phyloP scores from a whole-genome alignment of 2,113 vertebrate genomes.

The Ictalurus furcatus region DNA sequence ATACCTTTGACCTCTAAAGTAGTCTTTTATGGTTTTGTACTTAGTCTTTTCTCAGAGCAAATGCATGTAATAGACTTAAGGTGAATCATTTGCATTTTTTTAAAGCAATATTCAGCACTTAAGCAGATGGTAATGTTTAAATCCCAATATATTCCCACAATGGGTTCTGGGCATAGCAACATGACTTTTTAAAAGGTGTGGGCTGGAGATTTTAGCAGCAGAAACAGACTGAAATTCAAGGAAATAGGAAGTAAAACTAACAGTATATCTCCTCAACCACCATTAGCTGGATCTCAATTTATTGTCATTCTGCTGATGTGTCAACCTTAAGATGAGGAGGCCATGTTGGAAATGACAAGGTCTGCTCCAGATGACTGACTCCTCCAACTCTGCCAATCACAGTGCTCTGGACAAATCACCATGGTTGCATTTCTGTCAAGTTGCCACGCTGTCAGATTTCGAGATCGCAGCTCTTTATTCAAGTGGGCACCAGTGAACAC shows the following conservation, averaged over 20 bases:
- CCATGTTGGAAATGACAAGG: slow-evolving; percentile 46
- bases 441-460: slow-evolving; percentile 26
- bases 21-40: neutral
- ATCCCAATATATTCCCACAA: neutral
- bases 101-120: neutral
- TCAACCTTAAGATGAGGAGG: slow-evolving; percentile 25
- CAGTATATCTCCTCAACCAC: neutral
- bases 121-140: slow-evolving; percentile 3
- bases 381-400: slow-evolving; percentile 48
- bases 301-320: slow-evolving; percentile 29
- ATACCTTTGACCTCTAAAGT: neutral
- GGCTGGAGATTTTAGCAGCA: neutral
- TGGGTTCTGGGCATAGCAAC: neutral
- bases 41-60: neutral
- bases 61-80: neutral
- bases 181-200: neutral
- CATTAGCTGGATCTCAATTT: neutral
- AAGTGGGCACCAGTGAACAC: slow-evolving; percentile 2
- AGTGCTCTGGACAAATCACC: slow-evolving; percentile 45
- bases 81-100: neutral
- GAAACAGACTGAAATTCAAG: neutral
- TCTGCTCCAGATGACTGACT: slow-evolving; percentile 34
- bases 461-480: slow-evolving; percentile 32
- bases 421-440: slow-evolving; percentile 22
- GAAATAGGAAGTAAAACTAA: neutral